phyloP scores from a whole-genome alignment of 2,797 vertebrate species.

The Cygnus olor region DNA sequence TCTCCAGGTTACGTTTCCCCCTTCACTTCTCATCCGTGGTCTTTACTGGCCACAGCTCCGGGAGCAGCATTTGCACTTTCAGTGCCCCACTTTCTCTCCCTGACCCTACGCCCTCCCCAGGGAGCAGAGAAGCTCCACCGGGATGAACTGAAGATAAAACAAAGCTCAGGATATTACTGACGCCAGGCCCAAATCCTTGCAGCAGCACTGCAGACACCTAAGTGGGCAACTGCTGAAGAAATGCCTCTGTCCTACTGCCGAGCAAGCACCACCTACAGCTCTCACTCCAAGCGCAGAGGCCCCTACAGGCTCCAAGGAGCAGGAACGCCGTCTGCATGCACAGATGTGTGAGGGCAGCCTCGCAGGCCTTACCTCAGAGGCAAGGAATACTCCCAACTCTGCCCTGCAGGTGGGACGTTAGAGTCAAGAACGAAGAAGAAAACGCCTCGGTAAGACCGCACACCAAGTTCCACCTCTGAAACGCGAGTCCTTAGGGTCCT shows the following conservation, averaged over 20 bases:
- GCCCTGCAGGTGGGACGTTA: rapidly evolving
- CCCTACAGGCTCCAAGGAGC: neutral
- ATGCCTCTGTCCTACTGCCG: neutral
- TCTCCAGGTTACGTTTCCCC: neutral
- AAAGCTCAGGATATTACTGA: neutral
- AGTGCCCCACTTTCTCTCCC: neutral
- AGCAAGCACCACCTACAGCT: neutral
- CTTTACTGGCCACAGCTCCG: neutral
- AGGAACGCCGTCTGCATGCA: rapidly evolving
- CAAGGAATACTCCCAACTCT: neutral
- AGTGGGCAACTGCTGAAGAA: neutral
- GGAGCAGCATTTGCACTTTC: neutral
- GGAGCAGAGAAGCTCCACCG: neutral
- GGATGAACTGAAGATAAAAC: neutral
- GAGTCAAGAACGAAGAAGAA: rapidly evolving
- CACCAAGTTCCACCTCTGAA: rapidly evolving
- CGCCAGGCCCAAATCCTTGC: neutral
- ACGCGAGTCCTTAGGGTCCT: rapidly evolving
- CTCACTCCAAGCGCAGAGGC: rapidly evolving
- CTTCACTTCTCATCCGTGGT: neutral
- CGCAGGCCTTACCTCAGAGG: neutral
- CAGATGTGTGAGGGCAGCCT: rapidly evolving
- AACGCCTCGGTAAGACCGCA: rapidly evolving
- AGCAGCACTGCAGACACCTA: neutral
- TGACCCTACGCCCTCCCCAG: neutral